Conservation (phyloP, 1,140 invertebrate species). For the Copidosoma floridanum region DNA sequence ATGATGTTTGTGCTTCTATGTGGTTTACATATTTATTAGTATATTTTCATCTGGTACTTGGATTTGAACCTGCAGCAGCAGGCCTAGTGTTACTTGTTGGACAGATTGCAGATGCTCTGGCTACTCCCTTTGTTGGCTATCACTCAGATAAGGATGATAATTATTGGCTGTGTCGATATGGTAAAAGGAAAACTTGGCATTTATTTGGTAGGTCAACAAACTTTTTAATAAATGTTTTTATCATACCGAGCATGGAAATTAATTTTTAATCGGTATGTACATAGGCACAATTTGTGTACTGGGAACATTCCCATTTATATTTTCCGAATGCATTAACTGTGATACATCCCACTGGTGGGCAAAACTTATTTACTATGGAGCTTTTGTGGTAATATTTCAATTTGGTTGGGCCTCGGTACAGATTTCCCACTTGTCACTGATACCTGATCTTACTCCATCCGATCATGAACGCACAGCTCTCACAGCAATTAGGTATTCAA, state of each 20-base stretch:
- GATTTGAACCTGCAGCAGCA: slow-evolving; percentile 72
- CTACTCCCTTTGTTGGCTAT: slow-evolving; percentile 86
- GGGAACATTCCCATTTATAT: slow-evolving; percentile 86
- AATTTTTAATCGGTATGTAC: too few species aligned
- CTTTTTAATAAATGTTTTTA: slow-evolving; percentile 15
- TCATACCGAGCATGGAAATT: slow-evolving; percentile 4
- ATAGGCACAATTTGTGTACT: slow-evolving; percentile 78
- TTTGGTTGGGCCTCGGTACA: slow-evolving; percentile 95
- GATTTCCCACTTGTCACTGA: slow-evolving; percentile 88
- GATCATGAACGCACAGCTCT: slow-evolving; percentile 80
- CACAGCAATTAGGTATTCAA: slow-evolving; percentile 79
- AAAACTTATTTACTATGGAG: slow-evolving; percentile 82
- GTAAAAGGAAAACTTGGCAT: slow-evolving; percentile 89
- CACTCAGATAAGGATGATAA: slow-evolving; percentile 76
- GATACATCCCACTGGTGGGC: slow-evolving; percentile 65
- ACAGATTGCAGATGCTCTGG: slow-evolving; percentile 85
- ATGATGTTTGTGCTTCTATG: slow-evolving; percentile 93
- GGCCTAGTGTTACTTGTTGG: slow-evolving; percentile 81
- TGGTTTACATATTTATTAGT: slow-evolving; percentile 98
- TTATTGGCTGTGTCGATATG: slow-evolving; percentile 70
- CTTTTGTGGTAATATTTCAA: slow-evolving; percentile 93
- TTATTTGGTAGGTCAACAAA: slow-evolving; percentile 69
- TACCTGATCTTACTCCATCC: slow-evolving; percentile 71
- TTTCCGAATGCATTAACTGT: slow-evolving; percentile 77
- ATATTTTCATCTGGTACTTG: slow-evolving; percentile 83